These are phyloP conservation scores for Acrocephalus arundinaceus DNA, from an alignment of 2,113 vertebrate species.

Conservation along the genomic window DNA sequence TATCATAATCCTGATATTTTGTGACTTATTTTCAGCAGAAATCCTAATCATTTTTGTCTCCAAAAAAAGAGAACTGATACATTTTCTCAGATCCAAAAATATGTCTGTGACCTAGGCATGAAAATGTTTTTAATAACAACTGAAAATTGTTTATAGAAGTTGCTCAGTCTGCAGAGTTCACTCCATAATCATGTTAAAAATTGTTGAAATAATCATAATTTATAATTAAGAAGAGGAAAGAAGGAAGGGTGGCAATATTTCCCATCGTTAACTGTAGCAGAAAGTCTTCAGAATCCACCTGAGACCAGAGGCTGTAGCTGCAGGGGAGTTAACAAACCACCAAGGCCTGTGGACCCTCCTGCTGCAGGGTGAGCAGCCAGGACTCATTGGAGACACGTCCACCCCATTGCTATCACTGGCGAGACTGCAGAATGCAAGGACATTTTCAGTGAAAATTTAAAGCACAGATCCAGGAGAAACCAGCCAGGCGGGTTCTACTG, in stretches of 20 bases:
- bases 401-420: accelerated
- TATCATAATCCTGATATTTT: background rate
- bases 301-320: accelerated
- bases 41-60: background rate
- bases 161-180: background rate
- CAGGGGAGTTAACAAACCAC: accelerated
- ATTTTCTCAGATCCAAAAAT: background rate
- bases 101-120: background rate
- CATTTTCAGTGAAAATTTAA: background rate
- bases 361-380: background rate
- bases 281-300: background rate
- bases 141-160: background rate
- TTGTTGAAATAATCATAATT: background rate
- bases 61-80: background rate
- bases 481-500: conserved; percentile 30
- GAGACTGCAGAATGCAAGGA: background rate
- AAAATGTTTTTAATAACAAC: background rate
- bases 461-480: background rate
- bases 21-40: background rate
- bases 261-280: background rate
- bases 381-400: accelerated
- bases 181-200: background rate
- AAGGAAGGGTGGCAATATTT: background rate
- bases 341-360: accelerated
- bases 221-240: background rate